Conservation (phyloP, 2,113 vertebrate genomes). For the Paraplagusia blochii region DNA sequence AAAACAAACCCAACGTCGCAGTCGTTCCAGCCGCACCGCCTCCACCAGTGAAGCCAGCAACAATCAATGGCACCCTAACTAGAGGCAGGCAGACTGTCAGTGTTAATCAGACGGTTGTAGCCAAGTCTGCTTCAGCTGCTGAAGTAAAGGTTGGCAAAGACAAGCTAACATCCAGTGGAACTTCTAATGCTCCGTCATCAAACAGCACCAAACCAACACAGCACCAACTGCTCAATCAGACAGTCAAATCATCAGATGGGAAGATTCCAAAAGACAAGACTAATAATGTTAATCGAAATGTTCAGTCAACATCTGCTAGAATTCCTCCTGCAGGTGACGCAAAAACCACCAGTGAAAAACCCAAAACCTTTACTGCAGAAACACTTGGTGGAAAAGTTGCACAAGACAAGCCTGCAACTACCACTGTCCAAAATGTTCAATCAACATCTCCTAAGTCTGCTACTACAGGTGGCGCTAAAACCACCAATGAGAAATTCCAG, state of each 20-base stretch:
- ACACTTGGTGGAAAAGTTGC: conserved; percentile 21
- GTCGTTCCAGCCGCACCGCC: conserved; percentile 44
- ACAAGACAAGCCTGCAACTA: conserved; percentile 21
- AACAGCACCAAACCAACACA: conserved; percentile 27
- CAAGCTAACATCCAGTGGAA: conserved; percentile 30
- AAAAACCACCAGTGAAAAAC: conserved; percentile 52
- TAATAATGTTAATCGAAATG: conserved; percentile 25
- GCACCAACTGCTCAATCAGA: conserved; percentile 47
- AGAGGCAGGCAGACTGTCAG: conserved; percentile 48
- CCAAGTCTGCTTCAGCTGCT: conserved; percentile 27
- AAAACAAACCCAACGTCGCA: conserved; percentile 39
- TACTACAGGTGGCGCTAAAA: conserved; percentile 10
- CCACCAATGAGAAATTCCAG: conserved; percentile 42
- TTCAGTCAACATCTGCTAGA: conserved; percentile 40
- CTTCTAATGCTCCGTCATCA: conserved; percentile 25
- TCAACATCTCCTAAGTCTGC: too few relatives aligned
- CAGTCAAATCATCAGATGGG: conserved; percentile 35
- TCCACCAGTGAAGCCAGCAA: conserved; percentile 30
- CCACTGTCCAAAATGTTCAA: too few relatives aligned
- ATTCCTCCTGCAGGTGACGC: not conserved
- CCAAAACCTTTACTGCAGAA: conserved; percentile 12
- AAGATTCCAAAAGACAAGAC: conserved; percentile 49
- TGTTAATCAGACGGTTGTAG: conserved; percentile 42
- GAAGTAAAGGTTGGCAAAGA: conserved; percentile 40
- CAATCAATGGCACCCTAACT: conserved; percentile 15